Conservation (phyloP, 1,140 invertebrate genomes). For the Sycophaga agraensis region DNA sequence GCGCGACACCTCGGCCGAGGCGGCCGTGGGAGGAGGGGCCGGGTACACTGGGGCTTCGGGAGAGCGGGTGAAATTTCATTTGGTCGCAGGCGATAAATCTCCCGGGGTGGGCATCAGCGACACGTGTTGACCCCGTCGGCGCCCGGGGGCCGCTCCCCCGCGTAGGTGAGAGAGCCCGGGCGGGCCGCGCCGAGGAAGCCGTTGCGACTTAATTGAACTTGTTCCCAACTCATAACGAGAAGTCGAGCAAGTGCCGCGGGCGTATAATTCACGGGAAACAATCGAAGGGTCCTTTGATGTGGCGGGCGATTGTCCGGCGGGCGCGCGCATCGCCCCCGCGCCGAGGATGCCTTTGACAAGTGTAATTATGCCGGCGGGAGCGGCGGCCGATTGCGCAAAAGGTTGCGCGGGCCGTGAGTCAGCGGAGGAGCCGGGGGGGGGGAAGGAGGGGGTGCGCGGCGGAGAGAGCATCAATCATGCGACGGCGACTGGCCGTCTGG, state of each 20-base stretch:
- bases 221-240: slow-evolving; percentile 59
- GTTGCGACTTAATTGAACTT: slow-evolving; percentile 61
- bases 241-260: slow-evolving; percentile 55
- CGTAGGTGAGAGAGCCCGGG: slow-evolving; percentile 1
- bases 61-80: neutral
- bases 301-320: slow-evolving; percentile 49
- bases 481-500: neutral
- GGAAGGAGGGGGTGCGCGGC: too few species aligned
- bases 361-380: too few species aligned
- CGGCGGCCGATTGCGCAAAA: too few species aligned
- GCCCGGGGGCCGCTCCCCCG: too few species aligned
- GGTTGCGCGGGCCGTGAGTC: slow-evolving; percentile 6
- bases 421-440: neutral
- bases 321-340: too few species aligned
- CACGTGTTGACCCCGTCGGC: slow-evolving; percentile 47
- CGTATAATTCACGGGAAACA: slow-evolving; percentile 60
- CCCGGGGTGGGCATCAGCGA: slow-evolving; percentile 45
- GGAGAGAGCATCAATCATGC: slow-evolving; percentile 12
- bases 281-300: slow-evolving; percentile 55
- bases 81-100: slow-evolving; percentile 44
- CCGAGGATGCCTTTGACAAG: too few species aligned
- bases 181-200: slow-evolving; percentile 30
- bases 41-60: too few species aligned
- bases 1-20: too few species aligned
- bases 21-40: too few species aligned